These are phyloP conservation scores for Antedon mediterranea DNA, from an alignment of 53 echinoderm and acorn worm species.

Conservation along the genomic window DNA sequence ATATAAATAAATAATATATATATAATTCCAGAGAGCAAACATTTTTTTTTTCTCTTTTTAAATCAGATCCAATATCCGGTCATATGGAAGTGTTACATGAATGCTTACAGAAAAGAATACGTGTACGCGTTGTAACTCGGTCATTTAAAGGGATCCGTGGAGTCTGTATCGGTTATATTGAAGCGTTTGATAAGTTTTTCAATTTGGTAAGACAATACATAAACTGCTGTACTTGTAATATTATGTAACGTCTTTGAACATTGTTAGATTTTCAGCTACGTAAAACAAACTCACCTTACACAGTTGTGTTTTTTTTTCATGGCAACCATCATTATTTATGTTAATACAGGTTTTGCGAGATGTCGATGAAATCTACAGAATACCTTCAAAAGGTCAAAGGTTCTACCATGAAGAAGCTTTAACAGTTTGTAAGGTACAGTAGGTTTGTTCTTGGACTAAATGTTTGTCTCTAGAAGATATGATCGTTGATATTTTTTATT, in stretches of 20 bases:
- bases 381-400: constrained; percentile 63
- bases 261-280: too few species aligned
- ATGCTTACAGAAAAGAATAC: constrained; percentile 49
- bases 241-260: too few species aligned
- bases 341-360: constrained; percentile 51
- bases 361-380: constrained; percentile 88
- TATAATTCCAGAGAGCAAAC: too few species aligned
- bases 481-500: too few species aligned
- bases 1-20: too few species aligned
- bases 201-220: constrained; percentile 67
- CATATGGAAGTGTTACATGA: constrained; percentile 43
- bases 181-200: constrained; percentile 72
- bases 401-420: constrained; percentile 80
- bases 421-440: constrained; percentile 72
- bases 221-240: background rate
- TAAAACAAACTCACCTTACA: too few species aligned
- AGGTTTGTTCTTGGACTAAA: background rate
- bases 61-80: constrained; percentile 13
- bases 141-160: constrained; percentile 81
- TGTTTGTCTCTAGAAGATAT: too few species aligned
- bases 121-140: constrained; percentile 53
- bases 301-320: too few species aligned
- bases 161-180: constrained; percentile 72
- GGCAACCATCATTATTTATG: too few species aligned
- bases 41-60: background rate